Conservation (phyloP, 1,140 invertebrate genomes). For the Microplitis mediator region DNA sequence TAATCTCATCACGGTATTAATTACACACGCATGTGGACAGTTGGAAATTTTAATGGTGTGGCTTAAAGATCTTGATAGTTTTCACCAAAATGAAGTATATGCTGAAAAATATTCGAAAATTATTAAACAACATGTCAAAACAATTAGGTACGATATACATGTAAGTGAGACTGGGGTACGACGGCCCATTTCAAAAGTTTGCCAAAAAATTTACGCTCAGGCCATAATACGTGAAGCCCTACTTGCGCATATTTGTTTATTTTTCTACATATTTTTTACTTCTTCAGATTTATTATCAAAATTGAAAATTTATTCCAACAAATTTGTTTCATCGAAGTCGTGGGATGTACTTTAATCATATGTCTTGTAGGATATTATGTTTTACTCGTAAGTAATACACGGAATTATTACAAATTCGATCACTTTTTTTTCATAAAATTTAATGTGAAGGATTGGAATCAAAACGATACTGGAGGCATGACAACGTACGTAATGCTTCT, state of each 20-base stretch:
- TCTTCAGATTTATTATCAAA: conserved; percentile 11
- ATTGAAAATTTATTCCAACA: conserved; percentile 20
- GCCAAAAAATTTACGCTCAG: too few species aligned
- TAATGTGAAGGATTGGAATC: not conserved
- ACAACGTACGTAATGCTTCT: conserved; percentile 32
- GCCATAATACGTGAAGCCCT: too few species aligned
- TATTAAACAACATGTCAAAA: conserved; percentile 17
- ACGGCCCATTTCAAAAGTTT: too few species aligned
- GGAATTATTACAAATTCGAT: not conserved
- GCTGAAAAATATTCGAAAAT: conserved; percentile 1
- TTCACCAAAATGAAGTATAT: not conserved
- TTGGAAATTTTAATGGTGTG: conserved; percentile 38
- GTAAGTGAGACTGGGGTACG: too few species aligned
- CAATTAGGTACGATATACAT: conserved; percentile 8
- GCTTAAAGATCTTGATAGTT: not conserved
- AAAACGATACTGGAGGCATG: conserved; percentile 7
- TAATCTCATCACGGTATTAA: conserved; percentile 8
- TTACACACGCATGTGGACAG: conserved; percentile 43
- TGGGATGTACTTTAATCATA: conserved; percentile 26
- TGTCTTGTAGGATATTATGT: conserved; percentile 20
- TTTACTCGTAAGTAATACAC: conserved; percentile 4
- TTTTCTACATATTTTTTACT: not conserved
- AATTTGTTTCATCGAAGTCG: conserved; percentile 37
- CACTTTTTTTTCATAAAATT: not conserved
- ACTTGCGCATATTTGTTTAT: too few species aligned